These are phyloP conservation scores for Neodiprion pinetum DNA, from an alignment of 1,140 invertebrate genomes.

Conservation along the genomic window DNA sequence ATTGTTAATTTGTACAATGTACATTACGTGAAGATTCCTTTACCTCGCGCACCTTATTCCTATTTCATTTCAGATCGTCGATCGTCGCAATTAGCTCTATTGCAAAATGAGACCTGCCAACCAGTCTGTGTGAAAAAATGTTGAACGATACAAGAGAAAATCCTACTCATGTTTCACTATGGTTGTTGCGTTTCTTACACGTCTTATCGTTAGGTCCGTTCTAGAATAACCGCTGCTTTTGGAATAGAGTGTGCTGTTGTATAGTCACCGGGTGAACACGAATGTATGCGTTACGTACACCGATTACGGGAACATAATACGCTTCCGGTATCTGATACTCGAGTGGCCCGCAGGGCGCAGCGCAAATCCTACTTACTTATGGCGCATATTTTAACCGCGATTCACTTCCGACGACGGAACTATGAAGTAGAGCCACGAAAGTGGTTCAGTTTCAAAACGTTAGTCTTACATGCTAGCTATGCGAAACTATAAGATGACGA, in stretches of 20 bases:
- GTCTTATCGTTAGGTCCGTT: too few species aligned
- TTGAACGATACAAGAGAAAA: not conserved
- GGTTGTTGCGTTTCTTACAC: not conserved
- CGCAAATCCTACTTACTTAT: not conserved
- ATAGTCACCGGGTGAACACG: not conserved
- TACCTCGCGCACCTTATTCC: too few species aligned
- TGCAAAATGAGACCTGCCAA: not conserved
- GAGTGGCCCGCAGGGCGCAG: not conserved
- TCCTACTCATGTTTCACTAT: not conserved
- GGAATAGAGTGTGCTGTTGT: not conserved
- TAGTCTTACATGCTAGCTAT: too few species aligned
- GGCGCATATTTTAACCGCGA: not conserved
- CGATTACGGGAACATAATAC: not conserved
- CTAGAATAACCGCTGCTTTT: too few species aligned
- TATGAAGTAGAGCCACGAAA: not conserved
- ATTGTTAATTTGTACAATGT: too few species aligned
- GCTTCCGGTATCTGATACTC: constrained; percentile 1
- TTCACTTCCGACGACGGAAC: constrained; percentile 1
- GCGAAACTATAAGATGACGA: too few species aligned
- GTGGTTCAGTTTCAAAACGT: not conserved
- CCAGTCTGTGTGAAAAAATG: not conserved
- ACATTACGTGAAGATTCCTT: too few species aligned
- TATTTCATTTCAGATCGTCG: too few species aligned
- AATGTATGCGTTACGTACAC: not conserved
- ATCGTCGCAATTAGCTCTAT: not conserved